phyloP scores from a whole-genome alignment of 2,113 vertebrate species.

The Furnarius figulus region DNA sequence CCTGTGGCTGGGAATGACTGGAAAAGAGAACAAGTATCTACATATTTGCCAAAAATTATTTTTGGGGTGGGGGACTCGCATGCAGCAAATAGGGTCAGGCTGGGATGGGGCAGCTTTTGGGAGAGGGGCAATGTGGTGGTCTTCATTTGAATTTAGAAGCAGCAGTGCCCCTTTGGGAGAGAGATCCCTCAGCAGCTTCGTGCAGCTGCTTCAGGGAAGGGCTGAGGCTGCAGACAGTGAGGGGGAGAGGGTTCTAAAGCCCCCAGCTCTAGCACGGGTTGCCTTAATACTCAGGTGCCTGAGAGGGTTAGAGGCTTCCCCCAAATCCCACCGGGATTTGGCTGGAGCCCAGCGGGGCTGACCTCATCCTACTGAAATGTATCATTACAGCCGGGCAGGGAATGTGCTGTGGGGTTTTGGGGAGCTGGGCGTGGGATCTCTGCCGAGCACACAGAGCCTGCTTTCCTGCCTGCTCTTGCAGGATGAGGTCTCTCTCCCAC shows the following conservation, averaged over 20 bases:
- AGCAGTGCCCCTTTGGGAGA: background rate
- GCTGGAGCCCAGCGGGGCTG: background rate
- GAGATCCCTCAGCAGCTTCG: background rate
- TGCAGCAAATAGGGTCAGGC: background rate
- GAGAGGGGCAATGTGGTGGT: background rate
- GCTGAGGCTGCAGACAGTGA: background rate
- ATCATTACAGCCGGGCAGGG: background rate
- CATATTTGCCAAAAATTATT: rapidly evolving
- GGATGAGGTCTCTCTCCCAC: background rate
- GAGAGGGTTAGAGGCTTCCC: background rate
- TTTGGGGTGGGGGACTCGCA: rapidly evolving
- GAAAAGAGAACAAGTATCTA: background rate
- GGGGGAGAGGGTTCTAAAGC: background rate
- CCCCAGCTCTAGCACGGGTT: background rate
- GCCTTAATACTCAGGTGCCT: background rate
- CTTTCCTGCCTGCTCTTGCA: background rate
- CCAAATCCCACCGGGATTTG: background rate
- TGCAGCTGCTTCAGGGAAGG: background rate
- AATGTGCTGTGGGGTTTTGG: background rate
- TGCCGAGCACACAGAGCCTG: background rate
- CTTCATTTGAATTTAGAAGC: background rate
- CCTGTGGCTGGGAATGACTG: background rate
- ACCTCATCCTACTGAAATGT: slow-evolving; percentile 8
- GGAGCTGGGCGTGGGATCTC: rapidly evolving
- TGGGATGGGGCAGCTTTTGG: background rate